Evolutionary conservation across 1,140 invertebrate species (phyloP), one percentile per base, ranked within the genome.

Genomic region (Drosophila sturtevanti): DNA sequence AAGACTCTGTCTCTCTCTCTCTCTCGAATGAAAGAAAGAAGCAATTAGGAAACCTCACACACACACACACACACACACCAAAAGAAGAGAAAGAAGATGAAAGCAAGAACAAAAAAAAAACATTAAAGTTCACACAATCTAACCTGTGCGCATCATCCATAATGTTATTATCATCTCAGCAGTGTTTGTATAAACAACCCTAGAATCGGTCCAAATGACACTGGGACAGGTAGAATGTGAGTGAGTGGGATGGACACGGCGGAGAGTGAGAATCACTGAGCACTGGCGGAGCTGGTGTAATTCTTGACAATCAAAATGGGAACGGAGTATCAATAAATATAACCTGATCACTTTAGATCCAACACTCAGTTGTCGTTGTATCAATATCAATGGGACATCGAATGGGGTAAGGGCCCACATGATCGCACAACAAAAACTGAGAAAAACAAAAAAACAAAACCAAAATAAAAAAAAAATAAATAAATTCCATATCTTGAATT

Each of bases 281-380:
- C n/a, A 48, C 41, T 11, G n/a, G 16, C 41, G 37, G 35, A 16
- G 31, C 14, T 21, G 37, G 35, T 22, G 52, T 38, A 58, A 48
- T 67, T 44, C 27, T 60, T 59, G 55, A 60, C 64, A 67, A 67
- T 67, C 55, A 59, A 59, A 56, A 67, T 67, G 27, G 48, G 44
- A 63, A 63, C 44, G 44, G 35, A 31, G 52, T 58, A 65, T 65
- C 63, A 65, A 65, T 65, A 65, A 65, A 65, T 65, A 63, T 63
- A 48, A 63, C 24, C 61, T 63, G 61, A 63, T 63, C 61, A 63
- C 38, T 63, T 63, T 63, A 27, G 41, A 38, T 38, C 61, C 59
- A 44, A 38, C 35, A 22, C 14, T 48, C 35, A 44, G 35, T 35
- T 34, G 21, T 14, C 35, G 59, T 41, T 61, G 35, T 41, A 61